A percentile compares a stretch with the other conserved stretches of the same genome.
phyloP scores from a whole-genome alignment of 2,113 vertebrate species.

The Siphamia tubifer region DNA sequence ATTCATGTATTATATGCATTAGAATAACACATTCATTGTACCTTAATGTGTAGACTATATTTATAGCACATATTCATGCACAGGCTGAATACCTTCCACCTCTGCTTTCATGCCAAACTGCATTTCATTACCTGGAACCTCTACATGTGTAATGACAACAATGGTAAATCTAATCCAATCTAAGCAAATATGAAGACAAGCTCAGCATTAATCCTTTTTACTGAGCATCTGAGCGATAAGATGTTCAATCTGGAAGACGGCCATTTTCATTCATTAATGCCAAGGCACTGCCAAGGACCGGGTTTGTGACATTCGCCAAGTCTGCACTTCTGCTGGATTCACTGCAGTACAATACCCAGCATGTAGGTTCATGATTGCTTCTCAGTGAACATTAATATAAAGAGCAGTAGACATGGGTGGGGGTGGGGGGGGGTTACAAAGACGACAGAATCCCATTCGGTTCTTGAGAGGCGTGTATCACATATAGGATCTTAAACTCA shows the following conservation, averaged over 20 bases:
- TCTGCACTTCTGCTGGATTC: conserved; percentile 6
- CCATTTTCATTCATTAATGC: conserved; percentile 29
- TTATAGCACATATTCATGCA: too few relatives aligned
- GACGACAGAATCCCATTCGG: conserved; percentile 71
- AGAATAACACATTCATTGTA: too few relatives aligned
- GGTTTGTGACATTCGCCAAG: neutral
- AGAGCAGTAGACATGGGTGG: conserved; percentile 23
- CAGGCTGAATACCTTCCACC: too few relatives aligned
- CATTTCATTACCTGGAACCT: too few relatives aligned
- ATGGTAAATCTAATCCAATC: too few relatives aligned
- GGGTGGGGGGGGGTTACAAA: conserved; percentile 48
- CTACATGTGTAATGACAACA: too few relatives aligned
- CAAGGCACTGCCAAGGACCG: neutral
- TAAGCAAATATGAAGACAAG: neutral
- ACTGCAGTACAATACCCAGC: neutral
- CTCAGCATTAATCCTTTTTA: neutral
- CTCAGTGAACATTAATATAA: conserved; percentile 59
- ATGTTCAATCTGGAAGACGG: conserved; percentile 10
- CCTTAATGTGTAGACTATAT: too few relatives aligned
- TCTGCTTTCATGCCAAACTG: too few relatives aligned
- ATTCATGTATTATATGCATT: too few relatives aligned
- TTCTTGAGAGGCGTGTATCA: conserved; percentile 24
- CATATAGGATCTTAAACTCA: conserved; percentile 48
- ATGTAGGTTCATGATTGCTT: conserved; percentile 38
- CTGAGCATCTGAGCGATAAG: neutral